A percentile compares a stretch with the other conserved stretches of the same genome.
These are phyloP conservation scores for Morinoia aosen DNA, from an alignment of 2,888 invertebrate genomes.

Conservation along the genomic window DNA sequence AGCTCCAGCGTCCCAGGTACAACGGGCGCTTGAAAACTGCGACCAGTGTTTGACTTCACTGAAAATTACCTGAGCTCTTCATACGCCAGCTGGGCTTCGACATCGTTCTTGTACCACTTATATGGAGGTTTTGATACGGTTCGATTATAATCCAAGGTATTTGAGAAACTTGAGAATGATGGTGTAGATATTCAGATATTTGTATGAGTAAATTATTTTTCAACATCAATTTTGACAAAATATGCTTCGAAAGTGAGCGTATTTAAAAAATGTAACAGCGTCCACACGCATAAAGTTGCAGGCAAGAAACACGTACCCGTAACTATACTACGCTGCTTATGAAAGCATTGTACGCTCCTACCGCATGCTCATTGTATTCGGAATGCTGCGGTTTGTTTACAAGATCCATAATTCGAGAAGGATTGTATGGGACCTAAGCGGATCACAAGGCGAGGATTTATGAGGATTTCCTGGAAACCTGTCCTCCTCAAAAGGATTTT, in stretches of 20 bases:
- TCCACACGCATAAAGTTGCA: not conserved
- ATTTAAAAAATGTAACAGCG: not conserved
- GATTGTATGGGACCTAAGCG: slow-evolving; percentile 6
- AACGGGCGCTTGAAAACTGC: not conserved
- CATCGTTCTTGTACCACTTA: not conserved
- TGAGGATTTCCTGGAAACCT: slow-evolving; percentile 5
- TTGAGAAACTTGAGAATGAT: not conserved
- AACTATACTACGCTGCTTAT: not conserved
- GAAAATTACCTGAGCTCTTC: not conserved
- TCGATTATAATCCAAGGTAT: too few relatives aligned
- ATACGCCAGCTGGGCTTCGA: not conserved
- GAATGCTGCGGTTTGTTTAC: slow-evolving; percentile 46
- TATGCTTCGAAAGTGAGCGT: not conserved
- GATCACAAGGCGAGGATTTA: not conserved
- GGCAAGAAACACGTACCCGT: not conserved
- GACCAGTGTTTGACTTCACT: not conserved
- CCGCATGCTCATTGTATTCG: not conserved
- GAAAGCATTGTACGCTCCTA: not conserved
- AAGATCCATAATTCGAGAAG: slow-evolving; percentile 46
- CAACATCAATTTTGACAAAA: not conserved
- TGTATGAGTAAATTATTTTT: not conserved
- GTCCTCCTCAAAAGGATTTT: not conserved
- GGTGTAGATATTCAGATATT: not conserved
- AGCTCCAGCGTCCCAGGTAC: not conserved
- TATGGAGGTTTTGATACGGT: not conserved